Percentiles rank a stretch among this genome's conserved stretches.
Conservation (phyloP, 2,113 vertebrate species). For the Microcebus tavaratra region DNA sequence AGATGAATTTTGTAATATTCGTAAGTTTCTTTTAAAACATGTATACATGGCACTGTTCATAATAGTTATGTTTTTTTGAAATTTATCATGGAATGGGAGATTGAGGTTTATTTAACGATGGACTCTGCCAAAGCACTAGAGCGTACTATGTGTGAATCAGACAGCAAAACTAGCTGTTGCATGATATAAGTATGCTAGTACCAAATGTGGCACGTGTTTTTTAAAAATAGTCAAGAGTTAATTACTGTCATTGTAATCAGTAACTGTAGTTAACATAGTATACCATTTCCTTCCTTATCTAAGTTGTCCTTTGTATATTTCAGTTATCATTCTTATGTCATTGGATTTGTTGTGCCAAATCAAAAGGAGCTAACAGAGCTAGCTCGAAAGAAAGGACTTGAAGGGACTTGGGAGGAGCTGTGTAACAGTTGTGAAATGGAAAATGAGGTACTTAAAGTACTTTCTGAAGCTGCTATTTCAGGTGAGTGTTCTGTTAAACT, state of each 20-base stretch:
- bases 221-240: background rate
- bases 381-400: slow-evolving; percentile 88
- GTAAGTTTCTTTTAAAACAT: background rate
- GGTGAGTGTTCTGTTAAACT: slow-evolving; percentile 83
- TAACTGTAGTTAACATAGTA: background rate
- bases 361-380: slow-evolving; percentile 93
- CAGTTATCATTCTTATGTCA: slow-evolving; percentile 95
- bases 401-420: slow-evolving; percentile 91
- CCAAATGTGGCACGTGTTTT: background rate
- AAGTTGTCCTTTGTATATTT: slow-evolving; percentile 50
- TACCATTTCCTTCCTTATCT: background rate
- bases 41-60: background rate
- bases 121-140: background rate
- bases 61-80: background rate
- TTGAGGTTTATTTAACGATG: background rate
- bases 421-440: slow-evolving; percentile 92
- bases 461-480: slow-evolving; percentile 90
- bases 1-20: background rate
- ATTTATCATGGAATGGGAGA: background rate
- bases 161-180: background rate
- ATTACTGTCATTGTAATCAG: background rate
- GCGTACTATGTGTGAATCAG: background rate
- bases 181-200: background rate
- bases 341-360: slow-evolving; percentile 98
- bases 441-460: slow-evolving; percentile 91